A percentile compares a stretch with the other conserved stretches of the same genome.
phyloP scores from a whole-genome alignment of 2,797 vertebrate genomes.

The Tiaroga cobitis region DNA sequence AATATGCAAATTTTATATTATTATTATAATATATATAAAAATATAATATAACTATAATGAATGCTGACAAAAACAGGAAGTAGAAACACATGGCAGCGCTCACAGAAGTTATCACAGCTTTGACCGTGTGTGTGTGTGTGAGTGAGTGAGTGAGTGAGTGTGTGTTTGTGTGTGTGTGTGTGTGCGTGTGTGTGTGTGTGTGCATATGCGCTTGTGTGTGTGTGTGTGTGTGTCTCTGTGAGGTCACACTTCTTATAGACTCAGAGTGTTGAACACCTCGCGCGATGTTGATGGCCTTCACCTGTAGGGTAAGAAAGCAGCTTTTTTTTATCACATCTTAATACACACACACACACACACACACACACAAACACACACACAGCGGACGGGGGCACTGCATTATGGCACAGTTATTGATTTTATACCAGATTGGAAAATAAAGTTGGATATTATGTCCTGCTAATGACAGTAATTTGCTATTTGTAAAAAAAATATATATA shows the following conservation, averaged over 20 bases:
- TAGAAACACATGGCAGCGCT: neutral
- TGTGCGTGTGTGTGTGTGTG: neutral
- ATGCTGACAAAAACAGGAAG: neutral
- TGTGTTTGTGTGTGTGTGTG: no score
- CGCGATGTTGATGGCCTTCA: constrained; percentile 12
- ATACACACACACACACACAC: constrained; percentile 38
- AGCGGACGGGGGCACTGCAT: neutral
- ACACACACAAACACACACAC: constrained; percentile 38
- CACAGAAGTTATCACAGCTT: neutral
- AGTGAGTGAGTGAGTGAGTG: no score
- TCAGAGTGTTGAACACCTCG: constrained; percentile 33
- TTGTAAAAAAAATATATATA: neutral
- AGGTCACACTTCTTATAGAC: constrained; percentile 42
- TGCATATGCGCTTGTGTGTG: constrained; percentile 13
- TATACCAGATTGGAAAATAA: neutral
- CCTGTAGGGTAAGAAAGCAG: constrained; percentile 21
- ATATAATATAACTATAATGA: neutral
- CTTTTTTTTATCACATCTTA: constrained; percentile 12
- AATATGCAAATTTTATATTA: no score
- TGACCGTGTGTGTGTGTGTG: constrained; percentile 31
- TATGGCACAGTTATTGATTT: neutral
- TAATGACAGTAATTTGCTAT: neutral
- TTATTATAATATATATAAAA: neutral
- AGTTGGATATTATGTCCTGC: neutral
- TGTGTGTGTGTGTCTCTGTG: constrained; percentile 32